Conservation (phyloP, 2,888 invertebrate genomes). For the Archips xylosteana region DNA sequence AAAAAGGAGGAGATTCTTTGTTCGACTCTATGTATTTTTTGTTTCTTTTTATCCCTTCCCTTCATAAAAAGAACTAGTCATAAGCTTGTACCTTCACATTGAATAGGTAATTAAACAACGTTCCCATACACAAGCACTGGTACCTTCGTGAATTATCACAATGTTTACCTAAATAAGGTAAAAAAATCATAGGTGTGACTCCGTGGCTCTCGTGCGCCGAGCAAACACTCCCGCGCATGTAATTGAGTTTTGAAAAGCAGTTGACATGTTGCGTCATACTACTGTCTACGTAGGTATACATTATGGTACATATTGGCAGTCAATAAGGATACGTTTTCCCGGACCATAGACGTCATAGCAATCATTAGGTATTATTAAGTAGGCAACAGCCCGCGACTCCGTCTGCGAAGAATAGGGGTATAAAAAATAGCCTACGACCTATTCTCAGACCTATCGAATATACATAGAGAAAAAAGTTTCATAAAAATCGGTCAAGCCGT, state of each 20-base stretch:
- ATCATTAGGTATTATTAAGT: slow-evolving; percentile 2
- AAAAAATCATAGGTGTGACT: slow-evolving; percentile 54
- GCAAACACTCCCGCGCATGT: slow-evolving; percentile 45
- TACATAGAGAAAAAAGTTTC: too few relatives aligned
- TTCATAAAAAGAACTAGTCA: too few relatives aligned
- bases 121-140: slow-evolving; percentile 14
- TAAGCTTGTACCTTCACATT: too few relatives aligned
- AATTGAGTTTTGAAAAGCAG: slow-evolving; percentile 44
- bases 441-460: too few relatives aligned
- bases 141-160: slow-evolving; percentile 52
- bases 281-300: not conserved
- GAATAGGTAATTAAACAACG: not conserved
- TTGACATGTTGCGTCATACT: slow-evolving; percentile 39
- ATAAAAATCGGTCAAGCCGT: too few relatives aligned
- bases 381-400: too few relatives aligned
- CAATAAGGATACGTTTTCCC: slow-evolving; percentile 16
- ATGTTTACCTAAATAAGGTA: slow-evolving; percentile 55
- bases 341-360: not conserved
- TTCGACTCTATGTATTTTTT: too few relatives aligned
- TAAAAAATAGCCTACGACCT: too few relatives aligned
- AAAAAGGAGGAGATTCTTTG: too few relatives aligned
- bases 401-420: too few relatives aligned
- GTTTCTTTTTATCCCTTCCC: too few relatives aligned
- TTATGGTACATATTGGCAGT: slow-evolving; percentile 26
- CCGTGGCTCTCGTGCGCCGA: slow-evolving; percentile 45